phyloP scores from a whole-genome alignment of 2,888 invertebrate species.

The Scaptomyza parva region DNA sequence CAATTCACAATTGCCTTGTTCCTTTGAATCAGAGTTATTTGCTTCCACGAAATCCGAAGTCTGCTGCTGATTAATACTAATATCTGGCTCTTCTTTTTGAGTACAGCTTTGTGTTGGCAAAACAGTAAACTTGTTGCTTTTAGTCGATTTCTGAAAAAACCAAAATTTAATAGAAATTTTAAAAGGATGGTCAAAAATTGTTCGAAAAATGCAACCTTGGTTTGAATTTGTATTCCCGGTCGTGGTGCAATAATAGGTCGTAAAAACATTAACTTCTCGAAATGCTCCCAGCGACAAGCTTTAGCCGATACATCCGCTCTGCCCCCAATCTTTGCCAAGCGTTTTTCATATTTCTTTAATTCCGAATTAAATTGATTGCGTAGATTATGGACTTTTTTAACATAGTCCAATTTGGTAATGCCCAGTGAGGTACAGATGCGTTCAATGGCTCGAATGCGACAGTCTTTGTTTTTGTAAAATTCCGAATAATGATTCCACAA shows the following conservation, averaged over 20 bases:
- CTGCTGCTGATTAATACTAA: constrained; percentile 17
- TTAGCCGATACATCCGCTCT: constrained; percentile 36
- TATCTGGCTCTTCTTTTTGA: not conserved
- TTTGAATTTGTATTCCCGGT: constrained; percentile 71
- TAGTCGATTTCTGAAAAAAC: constrained; percentile 36
- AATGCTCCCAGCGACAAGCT: constrained; percentile 83
- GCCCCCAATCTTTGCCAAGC: constrained; percentile 70
- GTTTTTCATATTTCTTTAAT: constrained; percentile 82
- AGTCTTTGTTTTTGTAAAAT: constrained; percentile 81
- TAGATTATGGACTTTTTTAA: constrained; percentile 83
- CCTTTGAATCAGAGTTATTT: constrained; percentile 9
- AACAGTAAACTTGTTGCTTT: constrained; percentile 21
- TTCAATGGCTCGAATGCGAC: constrained; percentile 78
- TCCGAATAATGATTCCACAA: constrained; percentile 83
- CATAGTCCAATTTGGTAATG: constrained; percentile 82
- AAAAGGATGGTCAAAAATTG: not conserved
- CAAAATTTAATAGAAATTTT: not conserved
- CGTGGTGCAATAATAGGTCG: constrained; percentile 81
- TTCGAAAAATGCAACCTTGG: constrained; percentile 35
- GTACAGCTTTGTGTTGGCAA: constrained; percentile 11
- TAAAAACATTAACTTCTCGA: constrained; percentile 82
- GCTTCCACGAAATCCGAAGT: constrained; percentile 11
- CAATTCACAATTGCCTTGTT: constrained; percentile 1
- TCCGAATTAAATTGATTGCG: constrained; percentile 84
- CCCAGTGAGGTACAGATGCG: constrained; percentile 74